Evolutionary conservation across 2,888 invertebrate species (phyloP), one percentile per base, ranked within the genome.

Genomic region (Peribatodes rhomboidaria): DNA sequence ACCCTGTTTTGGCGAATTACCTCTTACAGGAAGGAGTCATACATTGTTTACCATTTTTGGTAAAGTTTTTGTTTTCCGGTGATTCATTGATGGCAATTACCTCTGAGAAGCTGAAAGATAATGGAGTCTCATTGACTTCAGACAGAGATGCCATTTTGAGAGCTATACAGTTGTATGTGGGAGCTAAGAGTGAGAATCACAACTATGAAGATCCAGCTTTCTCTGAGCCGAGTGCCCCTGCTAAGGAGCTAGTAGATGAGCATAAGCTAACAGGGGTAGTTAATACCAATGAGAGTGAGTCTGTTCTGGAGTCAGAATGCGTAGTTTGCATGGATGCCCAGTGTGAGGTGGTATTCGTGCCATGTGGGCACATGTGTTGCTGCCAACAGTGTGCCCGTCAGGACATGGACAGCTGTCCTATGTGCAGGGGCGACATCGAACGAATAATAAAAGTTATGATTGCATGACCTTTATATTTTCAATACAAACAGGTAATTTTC

Each of bases 291-390:
- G 82, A 88, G 63, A 79, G 81, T 65, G 87, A 87, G 56, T 68
- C 78, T 61, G 76, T 84, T 41, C 82, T 82, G 47, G 91, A 91
- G 68, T 93, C 95, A 9, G 98, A 98, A 89, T 98, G 98, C 92
- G 96, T 97, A 39, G 94, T 98, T 75, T 98, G 98, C 84, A 95
- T 98, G 95, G 97, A 97, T 86, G 88, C 92, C 72, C 94, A 93
- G 84, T 88, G 89, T 74, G 95, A 96, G 84, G 94, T 97, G 56
- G 96, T 98, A 78, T 97, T 97, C 92, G 94, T 98, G 75, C 97
- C 97, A 60, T 98, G 98, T 84, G 98, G 98, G 61, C 98, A 98
- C 86, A 95, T 97, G 81, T 98, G 98, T 82, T 96, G 96, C 82
- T 98, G 98, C 86, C 86, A 94, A 56, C 83, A 86, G 55, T 98